Base-by-base conservation (phyloP, 2,797 vertebrate species). In the Amniataba percoides region DNA sequence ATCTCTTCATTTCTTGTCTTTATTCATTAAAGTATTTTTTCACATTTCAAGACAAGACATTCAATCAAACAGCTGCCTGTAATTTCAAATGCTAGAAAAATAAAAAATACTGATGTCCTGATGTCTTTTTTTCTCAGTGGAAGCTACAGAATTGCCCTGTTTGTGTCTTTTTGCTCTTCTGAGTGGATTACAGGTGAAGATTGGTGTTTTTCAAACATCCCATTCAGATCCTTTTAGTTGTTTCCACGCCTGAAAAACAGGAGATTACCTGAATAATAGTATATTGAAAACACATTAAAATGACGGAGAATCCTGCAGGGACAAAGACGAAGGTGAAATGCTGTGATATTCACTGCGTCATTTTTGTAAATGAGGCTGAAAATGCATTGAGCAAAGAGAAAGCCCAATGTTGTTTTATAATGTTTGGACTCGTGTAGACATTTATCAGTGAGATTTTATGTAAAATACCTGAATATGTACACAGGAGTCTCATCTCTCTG, bases 281-380 rank as follows among this genome's bases (percentile, higher is more conserved):
- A 8, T 56, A 58, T 21, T 61, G 23, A 63, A 74, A 77, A 59
- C 52, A 53, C 64, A 55, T 71, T 74, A 46, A 51, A 69, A 65
- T 46, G 71, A 69, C 43, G 34, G 8, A 45, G 42, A n/a, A 53
- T 39, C 65, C 18, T 14, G 21, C 55, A 43, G 16, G 18, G 15
- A 39, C 51, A 16, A 6, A 48, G 34, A 46, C n/a, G 21, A 70
- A 34, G 27, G 39, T 39, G 63, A 62, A 43, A 59, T 7, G 25
- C 14, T 15, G 15, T 18, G 7, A 57, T 51, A 52, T 15, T n/a
- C 18, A 8, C 7, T 14, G 5, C 5, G 3, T 61, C 3, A 12
- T 10, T 25, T 68, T 27, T 45, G 8, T 77, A 31, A 56, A 49
- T 53, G 0, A 7, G 40, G 25, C 4, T 39, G n/a, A 14, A 61